Conservation (phyloP, 2,888 invertebrate species). For the Acleris holmiana region DNA sequence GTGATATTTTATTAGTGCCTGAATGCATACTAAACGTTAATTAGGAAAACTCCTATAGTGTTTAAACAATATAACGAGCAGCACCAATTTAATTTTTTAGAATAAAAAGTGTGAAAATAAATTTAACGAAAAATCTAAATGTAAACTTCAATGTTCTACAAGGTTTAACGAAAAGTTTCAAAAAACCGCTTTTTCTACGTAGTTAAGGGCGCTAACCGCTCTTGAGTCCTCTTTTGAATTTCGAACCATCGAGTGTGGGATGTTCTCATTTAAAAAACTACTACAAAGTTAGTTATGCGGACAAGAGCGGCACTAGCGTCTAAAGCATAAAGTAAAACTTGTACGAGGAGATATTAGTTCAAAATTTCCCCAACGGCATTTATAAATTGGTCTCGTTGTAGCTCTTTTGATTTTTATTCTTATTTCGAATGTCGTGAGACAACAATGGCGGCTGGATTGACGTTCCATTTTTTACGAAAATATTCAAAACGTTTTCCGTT, state of each 20-base stretch:
- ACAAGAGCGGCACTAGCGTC: conserved; percentile 14
- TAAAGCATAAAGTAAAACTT: neutral
- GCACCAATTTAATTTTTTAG: too few relatives aligned
- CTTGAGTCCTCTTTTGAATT: conserved; percentile 49
- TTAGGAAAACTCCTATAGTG: too few relatives aligned
- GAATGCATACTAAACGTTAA: too few relatives aligned
- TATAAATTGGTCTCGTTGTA: conserved; percentile 8
- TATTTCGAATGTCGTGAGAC: conserved; percentile 44
- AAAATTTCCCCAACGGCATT: neutral
- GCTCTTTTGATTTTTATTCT: conserved; percentile 46
- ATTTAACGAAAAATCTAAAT: too few relatives aligned
- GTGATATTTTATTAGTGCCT: too few relatives aligned
- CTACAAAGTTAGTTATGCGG: conserved; percentile 16
- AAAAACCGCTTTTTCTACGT: conserved; percentile 15
- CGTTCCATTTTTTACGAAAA: conserved; percentile 30
- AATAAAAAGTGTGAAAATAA: too few relatives aligned
- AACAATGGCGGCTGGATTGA: conserved; percentile 42
- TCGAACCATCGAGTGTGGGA: conserved; percentile 60
- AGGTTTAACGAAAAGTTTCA: neutral
- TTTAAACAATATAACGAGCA: too few relatives aligned
- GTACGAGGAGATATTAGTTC: conserved; percentile 5
- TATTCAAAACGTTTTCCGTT: conserved; percentile 32
- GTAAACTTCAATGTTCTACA: neutral
- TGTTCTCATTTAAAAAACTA: conserved; percentile 61
- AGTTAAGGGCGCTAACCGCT: conserved; percentile 31